Base-by-base conservation (phyloP, 2,888 invertebrate genomes). In the Chironomus riparius region DNA sequence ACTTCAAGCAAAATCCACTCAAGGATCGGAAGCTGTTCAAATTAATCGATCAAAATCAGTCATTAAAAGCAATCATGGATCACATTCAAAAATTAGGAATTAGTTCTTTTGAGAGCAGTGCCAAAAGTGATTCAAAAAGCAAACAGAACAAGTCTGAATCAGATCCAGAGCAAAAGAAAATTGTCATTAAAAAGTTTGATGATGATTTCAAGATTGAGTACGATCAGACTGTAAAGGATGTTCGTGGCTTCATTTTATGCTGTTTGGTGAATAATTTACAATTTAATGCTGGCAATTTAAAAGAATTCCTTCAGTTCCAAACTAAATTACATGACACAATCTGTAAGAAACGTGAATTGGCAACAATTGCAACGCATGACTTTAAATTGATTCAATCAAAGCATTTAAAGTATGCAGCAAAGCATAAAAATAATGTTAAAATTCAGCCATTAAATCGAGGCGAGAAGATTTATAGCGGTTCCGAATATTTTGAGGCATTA, bases 301-400 rank as follows among this genome's bases (percentile, higher is more conserved):
- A 91, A 81, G 90, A 89, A 81, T 94, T 94, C 79, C 91, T 94
- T 78, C 89, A 91, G 80, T 80, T 92, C 80, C 94, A 94, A 85
- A 93, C 91, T 0, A 92, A 89, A 81, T 83, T 92, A 38, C 92
- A 92, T 79, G 91, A 92, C 78, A 87, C 88, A 0, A 84, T 92
- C 10, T 94, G 94, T 81, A 90, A 91, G 75, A 93, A 92, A 81
- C 85, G 94, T 79, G 91, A 91, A 79, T 84, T 86, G 0, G 92
- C 93, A 0, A 93, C 94, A 0, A 91, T 94, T 77, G 94, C 94
- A 3, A 94, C 94, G 0, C 95, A 95, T 82, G 94, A 94, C 82
- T 83, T 92, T 78, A 85, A 84, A 61, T 88, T 89, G 79, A 84
- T 77, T n/a, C 38, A 28, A 72, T 70, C 70, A 85, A 88, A 88